Evolutionary conservation across 2,113 vertebrate genomes (phyloP).

Genomic region (Mus musculus): GRCm39 chr2:40512501-40513000

Average conservation of each 20-base stretch:
- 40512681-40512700: neutral
- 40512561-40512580: constrained; percentile 20
- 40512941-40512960: neutral
- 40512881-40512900: no score
- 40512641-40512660: neutral
- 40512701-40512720: neutral
- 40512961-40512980: neutral
- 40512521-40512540: constrained; percentile 36
- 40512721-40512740: constrained; percentile 6
- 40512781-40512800: neutral
- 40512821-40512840: neutral
- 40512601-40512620: neutral
- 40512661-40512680: neutral
- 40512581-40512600: constrained; percentile 4
- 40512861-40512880: no score
- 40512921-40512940: no score
- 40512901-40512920: no score
- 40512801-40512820: neutral
- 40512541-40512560: constrained; percentile 6
- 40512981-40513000: neutral
- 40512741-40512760: neutral
- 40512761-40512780: neutral
- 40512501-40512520: neutral
- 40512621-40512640: constrained; percentile 32
- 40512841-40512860: no score